phyloP scores from a whole-genome alignment of 2,888 invertebrate species.

The Unio delphinus region DNA sequence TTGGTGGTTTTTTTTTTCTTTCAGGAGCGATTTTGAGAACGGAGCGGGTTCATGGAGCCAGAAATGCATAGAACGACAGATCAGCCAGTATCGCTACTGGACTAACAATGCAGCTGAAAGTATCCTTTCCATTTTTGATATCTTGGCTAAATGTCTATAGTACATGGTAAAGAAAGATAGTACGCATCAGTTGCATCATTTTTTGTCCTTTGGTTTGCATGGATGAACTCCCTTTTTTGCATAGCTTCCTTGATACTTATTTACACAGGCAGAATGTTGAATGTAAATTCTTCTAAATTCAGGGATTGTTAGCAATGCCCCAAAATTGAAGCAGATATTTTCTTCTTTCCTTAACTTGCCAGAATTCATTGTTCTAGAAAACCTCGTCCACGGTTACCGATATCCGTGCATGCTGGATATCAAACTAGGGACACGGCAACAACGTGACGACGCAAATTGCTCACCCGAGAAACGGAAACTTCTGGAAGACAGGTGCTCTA shows the following conservation, averaged over 20 bases:
- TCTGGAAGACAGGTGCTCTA: conserved; percentile 72
- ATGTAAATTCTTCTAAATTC: not conserved
- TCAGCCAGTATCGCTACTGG: conserved; percentile 39
- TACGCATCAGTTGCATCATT: no score
- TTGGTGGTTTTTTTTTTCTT: not conserved
- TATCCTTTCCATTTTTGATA: conserved; percentile 29
- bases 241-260: not conserved
- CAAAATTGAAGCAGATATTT: no score
- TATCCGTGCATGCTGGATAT: conserved; percentile 74
- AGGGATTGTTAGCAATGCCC: no score
- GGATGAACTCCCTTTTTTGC: not conserved
- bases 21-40: conserved; percentile 3
- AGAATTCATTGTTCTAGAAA: conserved; percentile 75
- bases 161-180: no score
- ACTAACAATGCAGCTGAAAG: conserved; percentile 34
- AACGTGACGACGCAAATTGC: conserved; percentile 71
- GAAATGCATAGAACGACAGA: conserved; percentile 38
- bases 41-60: conserved; percentile 29
- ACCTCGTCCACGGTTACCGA: conserved; percentile 73
- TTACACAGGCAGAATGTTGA: not conserved
- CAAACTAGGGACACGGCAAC: conserved; percentile 74
- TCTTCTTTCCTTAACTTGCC: conserved; percentile 14
- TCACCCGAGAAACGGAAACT: conserved; percentile 71
- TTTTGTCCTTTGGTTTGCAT: no score
- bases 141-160: no score